These are phyloP conservation scores for Microtus pennsylvanicus DNA, from an alignment of 2,113 vertebrate genomes.

Conservation along the genomic window DNA sequence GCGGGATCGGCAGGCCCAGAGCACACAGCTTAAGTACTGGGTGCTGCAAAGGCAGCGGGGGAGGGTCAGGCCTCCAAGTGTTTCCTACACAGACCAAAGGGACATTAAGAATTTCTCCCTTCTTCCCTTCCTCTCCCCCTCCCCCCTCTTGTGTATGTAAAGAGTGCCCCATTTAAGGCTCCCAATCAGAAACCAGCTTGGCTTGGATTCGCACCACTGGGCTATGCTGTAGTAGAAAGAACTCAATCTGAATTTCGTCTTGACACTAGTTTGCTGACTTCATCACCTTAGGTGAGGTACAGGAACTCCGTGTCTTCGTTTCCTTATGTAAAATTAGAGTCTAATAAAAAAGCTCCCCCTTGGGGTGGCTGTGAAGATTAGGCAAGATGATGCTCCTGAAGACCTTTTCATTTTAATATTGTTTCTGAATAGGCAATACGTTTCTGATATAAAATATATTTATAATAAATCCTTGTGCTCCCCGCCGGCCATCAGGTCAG, in stretches of 20 bases:
- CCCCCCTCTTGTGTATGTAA: not conserved
- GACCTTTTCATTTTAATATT: not conserved
- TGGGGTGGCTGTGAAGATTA: not conserved
- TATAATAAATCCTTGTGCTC: not conserved
- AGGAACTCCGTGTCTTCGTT: not conserved
- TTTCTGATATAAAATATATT: not conserved
- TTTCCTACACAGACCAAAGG: not conserved
- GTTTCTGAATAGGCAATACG: not conserved
- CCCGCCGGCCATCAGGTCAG: not conserved
- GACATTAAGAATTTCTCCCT: not conserved
- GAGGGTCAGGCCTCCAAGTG: not conserved
- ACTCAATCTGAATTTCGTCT: not conserved
- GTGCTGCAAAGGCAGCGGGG: not conserved
- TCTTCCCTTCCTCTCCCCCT: accelerated
- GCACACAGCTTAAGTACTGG: not conserved
- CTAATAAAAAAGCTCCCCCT: not conserved
- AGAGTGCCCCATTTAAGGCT: not conserved
- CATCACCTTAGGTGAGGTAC: not conserved
- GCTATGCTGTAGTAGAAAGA: not conserved
- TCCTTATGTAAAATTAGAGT: not conserved
- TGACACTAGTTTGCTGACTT: not conserved
- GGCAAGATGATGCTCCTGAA: not conserved
- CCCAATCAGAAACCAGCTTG: too few species aligned
- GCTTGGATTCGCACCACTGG: not conserved
- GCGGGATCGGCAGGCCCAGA: not conserved